Evolutionary conservation across 2,888 invertebrate species (phyloP).

Genomic region (Autographa gamma): DNA sequence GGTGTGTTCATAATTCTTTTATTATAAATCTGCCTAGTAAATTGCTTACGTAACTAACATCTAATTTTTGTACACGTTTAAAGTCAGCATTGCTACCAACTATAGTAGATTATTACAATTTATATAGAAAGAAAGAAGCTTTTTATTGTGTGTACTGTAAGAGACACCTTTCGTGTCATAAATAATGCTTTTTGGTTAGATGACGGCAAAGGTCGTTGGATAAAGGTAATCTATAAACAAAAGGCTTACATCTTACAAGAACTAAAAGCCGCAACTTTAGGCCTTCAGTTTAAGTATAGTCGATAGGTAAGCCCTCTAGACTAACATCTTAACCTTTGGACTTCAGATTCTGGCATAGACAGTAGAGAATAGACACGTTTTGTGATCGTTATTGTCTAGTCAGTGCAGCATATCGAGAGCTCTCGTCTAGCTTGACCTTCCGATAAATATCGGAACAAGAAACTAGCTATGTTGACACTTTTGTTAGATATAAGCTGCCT

Average conservation of each 20-base stretch:
- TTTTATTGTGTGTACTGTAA: too few species aligned
- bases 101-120: too few species aligned
- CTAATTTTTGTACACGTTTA: neutral
- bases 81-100: neutral
- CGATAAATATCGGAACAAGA: conserved; percentile 22
- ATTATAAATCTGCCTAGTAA: too few species aligned
- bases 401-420: conserved; percentile 21
- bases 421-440: conserved; percentile 27
- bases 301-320: neutral
- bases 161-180: neutral
- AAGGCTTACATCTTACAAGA: neutral
- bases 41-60: neutral
- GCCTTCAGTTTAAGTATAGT: neutral
- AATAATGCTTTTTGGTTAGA: neutral
- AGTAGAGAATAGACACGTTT: conserved; percentile 12
- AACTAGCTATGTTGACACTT: conserved; percentile 14
- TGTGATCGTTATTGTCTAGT: conserved; percentile 21
- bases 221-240: neutral
- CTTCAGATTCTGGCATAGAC: conserved; percentile 23
- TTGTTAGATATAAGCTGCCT: conserved; percentile 14
- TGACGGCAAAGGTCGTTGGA: too few species aligned
- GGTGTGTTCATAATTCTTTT: neutral
- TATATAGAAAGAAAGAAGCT: too few species aligned
- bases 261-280: neutral
- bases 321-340: conserved; percentile 19